These are phyloP conservation scores for Pelosia muscerda DNA, from an alignment of 2,888 invertebrate species.

Conservation along the genomic window DNA sequence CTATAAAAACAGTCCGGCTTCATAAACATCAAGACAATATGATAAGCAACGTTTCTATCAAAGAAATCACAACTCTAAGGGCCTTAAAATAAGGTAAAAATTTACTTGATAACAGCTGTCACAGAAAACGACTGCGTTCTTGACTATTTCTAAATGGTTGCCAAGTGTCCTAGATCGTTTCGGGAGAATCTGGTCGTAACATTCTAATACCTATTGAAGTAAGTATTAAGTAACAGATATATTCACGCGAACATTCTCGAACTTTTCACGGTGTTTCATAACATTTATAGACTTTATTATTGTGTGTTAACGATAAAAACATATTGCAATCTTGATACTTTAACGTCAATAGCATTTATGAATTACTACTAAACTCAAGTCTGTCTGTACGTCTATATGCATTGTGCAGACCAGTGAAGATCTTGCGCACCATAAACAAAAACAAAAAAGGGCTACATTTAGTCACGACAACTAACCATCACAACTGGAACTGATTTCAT, in stretches of 20 bases:
- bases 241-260: background rate
- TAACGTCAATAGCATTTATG: background rate
- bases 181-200: background rate
- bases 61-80: background rate
- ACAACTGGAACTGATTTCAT: no score
- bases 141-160: background rate
- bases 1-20: constrained; percentile 14
- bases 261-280: background rate
- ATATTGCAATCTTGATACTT: background rate
- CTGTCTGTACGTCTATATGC: no score
- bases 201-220: background rate
- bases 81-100: background rate
- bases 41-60: background rate
- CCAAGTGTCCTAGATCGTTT: background rate
- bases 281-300: background rate
- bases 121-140: background rate
- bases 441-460: no score
- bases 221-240: background rate
- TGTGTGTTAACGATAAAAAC: background rate
- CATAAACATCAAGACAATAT: constrained; percentile 7
- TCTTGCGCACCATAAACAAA: no score
- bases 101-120: background rate
- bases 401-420: no score
- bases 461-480: no score
- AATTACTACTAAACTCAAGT: no score